Evolutionary conservation across 2,113 vertebrate species (phyloP).

Genomic region (Nycticryphes semicollaris): DNA sequence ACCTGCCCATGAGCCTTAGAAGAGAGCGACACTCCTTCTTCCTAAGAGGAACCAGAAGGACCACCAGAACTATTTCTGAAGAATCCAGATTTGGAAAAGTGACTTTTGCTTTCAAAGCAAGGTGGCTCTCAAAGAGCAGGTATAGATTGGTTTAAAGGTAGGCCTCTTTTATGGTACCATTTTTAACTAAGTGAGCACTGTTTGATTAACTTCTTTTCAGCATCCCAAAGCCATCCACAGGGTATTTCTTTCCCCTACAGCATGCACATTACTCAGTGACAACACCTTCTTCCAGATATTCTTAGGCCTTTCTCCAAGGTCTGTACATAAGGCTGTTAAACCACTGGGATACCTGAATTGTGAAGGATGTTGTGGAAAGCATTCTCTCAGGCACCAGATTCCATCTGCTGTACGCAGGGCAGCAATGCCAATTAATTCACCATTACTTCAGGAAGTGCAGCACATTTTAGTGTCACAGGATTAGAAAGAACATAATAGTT

Average conservation of each 20-base stretch:
- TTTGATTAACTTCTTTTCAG: neutral
- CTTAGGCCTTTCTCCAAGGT: neutral
- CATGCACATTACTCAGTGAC: accelerated
- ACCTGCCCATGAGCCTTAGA: neutral
- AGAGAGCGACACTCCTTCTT: neutral
- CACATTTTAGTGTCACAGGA: neutral
- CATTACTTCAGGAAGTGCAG: neutral
- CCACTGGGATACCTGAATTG: neutral
- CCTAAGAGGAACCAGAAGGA: neutral
- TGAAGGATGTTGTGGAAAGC: neutral
- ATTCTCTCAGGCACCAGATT: neutral
- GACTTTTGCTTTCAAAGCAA: neutral
- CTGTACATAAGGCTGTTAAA: neutral
- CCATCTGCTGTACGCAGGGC: neutral
- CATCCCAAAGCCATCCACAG: neutral
- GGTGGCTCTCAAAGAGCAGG: neutral
- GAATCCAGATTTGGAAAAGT: neutral
- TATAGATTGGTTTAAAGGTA: neutral
- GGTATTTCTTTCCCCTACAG: neutral
- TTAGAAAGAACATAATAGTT: neutral
- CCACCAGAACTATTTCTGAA: neutral
- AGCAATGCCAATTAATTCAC: neutral
- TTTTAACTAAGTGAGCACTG: no score
- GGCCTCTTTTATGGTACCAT: neutral
- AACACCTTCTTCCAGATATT: neutral